A percentile compares a stretch with the other conserved stretches of the same genome.
Evolutionary conservation across 1,140 invertebrate species (phyloP).

Genomic region (Tetranychus urticae): DNA sequence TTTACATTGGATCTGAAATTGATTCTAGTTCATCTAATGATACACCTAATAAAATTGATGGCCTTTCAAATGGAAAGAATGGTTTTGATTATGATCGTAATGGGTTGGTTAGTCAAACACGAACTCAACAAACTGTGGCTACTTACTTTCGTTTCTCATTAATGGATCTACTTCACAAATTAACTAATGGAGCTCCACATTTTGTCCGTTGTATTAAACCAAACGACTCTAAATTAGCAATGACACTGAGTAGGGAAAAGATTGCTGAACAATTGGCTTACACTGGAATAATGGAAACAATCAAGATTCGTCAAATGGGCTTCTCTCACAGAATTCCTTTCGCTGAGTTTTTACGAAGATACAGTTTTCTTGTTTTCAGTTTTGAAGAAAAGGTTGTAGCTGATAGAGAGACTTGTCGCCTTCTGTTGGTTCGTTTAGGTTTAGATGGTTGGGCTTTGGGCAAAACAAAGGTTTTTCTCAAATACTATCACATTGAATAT

Average conservation of each 20-base stretch:
- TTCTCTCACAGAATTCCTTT: constrained; percentile 54
- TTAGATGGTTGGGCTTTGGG: constrained; percentile 63
- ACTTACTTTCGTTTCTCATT: constrained; percentile 61
- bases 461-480: constrained; percentile 56
- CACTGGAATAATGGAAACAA: constrained; percentile 56
- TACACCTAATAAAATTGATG: not conserved
- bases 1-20: constrained; percentile 1
- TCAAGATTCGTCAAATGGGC: constrained; percentile 49
- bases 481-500: constrained; percentile 62
- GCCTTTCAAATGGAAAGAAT: not conserved
- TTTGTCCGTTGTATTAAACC: constrained; percentile 65
- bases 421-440: constrained; percentile 40
- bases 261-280: constrained; percentile 43
- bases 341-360: constrained; percentile 52
- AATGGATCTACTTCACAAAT: constrained; percentile 59
- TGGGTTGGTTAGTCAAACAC: constrained; percentile 47
- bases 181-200: constrained; percentile 48
- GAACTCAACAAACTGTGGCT: constrained; percentile 55
- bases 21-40: not conserved
- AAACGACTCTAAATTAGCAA: constrained; percentile 41
- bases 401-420: constrained; percentile 40
- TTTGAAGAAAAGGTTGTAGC: constrained; percentile 42
- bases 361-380: constrained; percentile 48
- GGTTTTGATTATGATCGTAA: not conserved
- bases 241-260: constrained; percentile 26